These are phyloP conservation scores for Erebia ligea DNA, from an alignment of 2,888 invertebrate species.

Conservation along the genomic window DNA sequence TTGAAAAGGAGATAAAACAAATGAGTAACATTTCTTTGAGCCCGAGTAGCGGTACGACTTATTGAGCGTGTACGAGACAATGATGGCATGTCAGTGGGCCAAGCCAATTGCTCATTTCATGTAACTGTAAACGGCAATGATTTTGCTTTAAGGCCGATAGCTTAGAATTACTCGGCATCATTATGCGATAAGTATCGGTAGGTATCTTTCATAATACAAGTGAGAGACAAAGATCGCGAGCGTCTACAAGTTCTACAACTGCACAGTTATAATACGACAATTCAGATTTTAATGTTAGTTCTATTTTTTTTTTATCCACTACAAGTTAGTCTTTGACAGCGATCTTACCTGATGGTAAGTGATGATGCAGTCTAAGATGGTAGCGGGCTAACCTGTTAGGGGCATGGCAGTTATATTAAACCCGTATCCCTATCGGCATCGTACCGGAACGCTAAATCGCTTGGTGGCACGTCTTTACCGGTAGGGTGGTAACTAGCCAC, in stretches of 20 bases:
- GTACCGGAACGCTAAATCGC: no score
- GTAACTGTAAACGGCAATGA: constrained; percentile 65
- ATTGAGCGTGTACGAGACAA: constrained; percentile 61
- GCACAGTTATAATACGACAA: not conserved
- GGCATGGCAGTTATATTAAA: no score
- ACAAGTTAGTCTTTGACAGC: no score
- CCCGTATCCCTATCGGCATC: no score
- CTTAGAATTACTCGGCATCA: constrained; percentile 11
- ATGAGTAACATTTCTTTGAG: constrained; percentile 33
- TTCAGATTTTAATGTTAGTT: not conserved
- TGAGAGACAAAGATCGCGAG: not conserved
- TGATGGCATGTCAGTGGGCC: constrained; percentile 72
- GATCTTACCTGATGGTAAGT: no score
- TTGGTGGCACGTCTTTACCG: no score
- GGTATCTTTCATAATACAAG: not conserved
- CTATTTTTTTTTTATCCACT: no score
- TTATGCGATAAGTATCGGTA: constrained; percentile 15
- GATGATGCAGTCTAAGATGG: no score
- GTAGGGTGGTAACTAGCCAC: no score
- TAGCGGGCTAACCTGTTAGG: no score
- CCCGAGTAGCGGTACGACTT: constrained; percentile 62
- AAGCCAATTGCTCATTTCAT: constrained; percentile 57
- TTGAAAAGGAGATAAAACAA: constrained; percentile 30
- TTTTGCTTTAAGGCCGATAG: constrained; percentile 46
- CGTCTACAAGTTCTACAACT: not conserved